phyloP scores from a whole-genome alignment of 2,797 vertebrate genomes.

The Manis crassicaudata region DNA sequence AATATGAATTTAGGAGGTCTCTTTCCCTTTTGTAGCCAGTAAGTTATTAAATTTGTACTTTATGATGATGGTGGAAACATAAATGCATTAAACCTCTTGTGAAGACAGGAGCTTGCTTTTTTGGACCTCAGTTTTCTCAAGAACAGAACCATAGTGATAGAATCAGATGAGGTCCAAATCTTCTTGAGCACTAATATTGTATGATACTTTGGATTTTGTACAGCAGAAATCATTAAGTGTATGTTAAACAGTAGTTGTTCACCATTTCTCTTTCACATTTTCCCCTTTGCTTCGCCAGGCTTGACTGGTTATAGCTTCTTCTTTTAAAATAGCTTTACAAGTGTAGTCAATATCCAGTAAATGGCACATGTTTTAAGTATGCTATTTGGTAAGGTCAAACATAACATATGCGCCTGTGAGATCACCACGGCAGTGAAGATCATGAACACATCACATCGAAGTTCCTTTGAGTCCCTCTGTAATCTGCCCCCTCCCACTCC shows the following conservation, averaged over 20 bases:
- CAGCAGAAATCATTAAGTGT: not conserved
- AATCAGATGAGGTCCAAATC: not conserved
- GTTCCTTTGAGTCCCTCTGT: not conserved
- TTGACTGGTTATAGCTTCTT: not conserved
- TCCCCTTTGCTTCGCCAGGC: conserved; percentile 2
- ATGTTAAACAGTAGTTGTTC: not conserved
- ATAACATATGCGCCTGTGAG: not conserved
- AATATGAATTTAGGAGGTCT: not conserved
- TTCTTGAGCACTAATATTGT: not conserved
- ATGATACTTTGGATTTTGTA: not conserved
- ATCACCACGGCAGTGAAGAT: not conserved
- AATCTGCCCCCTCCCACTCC: not conserved
- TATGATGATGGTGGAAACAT: not conserved
- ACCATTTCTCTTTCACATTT: not conserved
- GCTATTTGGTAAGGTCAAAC: not conserved
- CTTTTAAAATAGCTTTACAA: not conserved
- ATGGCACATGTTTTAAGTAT: not conserved
- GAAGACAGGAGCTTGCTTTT: not conserved
- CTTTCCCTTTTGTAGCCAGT: not conserved
- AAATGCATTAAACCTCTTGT: not conserved
- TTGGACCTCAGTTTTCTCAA: not conserved
- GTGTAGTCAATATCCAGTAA: not conserved
- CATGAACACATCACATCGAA: not conserved
- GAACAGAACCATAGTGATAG: not conserved
- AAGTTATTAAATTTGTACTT: not conserved